Evolutionary conservation across 2,888 invertebrate genomes (phyloP), one percentile per base, ranked within the genome.

Genomic region (Myopa testacea): DNA sequence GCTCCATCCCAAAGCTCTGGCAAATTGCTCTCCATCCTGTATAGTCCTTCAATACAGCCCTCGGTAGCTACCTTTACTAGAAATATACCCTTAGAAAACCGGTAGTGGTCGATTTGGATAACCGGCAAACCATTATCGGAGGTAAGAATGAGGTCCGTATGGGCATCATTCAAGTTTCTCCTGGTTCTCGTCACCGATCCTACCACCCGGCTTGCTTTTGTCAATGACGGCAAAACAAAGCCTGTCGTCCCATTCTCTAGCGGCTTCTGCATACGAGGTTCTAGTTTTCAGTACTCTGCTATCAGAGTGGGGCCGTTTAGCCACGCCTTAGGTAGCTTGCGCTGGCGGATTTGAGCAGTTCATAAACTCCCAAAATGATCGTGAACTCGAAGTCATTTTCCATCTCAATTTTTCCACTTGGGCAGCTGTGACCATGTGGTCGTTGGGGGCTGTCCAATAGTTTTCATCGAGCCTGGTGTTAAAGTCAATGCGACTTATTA

Each of bases 1-100:
- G 26, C 58, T 58, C 58, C 58, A 58, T n/a, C n/a, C 58, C 58
- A 58, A 12, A 58, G 58, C n/a, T 58, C 58, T 5, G 58, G 58
- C 5, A 58, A 12, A n/a, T 19, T 5, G 5, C 4, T 5, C 58
- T n/a, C 58, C 58, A 58, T 58, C 14, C 58, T 58, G n/a, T n/a
- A 5, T 1, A 58, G 58, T 5, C 58, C 1, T 5, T 12, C 58
- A n/a, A 58, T 12, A 12, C 58, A 58, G 16, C 12, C n/a, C 58
- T 58, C 58, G 58, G 58, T n/a, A 16, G 58, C 58, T n/a, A 58
- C 12, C 58, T 58, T 3, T 10, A 58, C 58, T 19, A 58, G 5
- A 19, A 58, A 58, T n/a, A 58, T 58, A 5, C 58, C 58, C 58
- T n/a, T 58, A 16, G 58, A 16, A 58, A 58, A 58, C 58, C 58